Conservation (phyloP, 2,113 vertebrate species). For the Varanus komodoensis region DNA sequence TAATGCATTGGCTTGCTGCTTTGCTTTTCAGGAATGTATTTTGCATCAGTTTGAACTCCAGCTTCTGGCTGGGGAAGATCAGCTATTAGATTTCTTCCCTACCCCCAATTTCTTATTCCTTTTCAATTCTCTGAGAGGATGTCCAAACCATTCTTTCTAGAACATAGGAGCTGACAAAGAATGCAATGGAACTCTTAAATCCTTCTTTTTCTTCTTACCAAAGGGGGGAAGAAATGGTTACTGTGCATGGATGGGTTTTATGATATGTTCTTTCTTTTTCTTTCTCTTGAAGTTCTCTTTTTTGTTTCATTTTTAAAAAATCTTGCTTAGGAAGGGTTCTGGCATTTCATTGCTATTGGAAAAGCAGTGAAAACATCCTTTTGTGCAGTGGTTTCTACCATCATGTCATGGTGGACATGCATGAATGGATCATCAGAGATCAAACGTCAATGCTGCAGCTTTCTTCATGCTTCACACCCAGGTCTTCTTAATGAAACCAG, state of each 20-base stretch:
- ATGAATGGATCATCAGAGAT: background rate
- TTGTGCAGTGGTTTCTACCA: background rate
- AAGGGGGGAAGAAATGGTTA: too few species aligned
- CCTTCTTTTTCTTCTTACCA: too few species aligned
- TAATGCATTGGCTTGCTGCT: background rate
- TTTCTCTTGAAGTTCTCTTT: too few species aligned
- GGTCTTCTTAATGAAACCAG: background rate
- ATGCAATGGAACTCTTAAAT: too few species aligned
- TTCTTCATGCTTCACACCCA: background rate
- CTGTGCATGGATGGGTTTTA: too few species aligned
- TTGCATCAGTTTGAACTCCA: background rate
- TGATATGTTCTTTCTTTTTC: too few species aligned
- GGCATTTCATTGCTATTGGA: background rate
- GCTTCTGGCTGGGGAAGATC: background rate
- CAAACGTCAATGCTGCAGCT: background rate
- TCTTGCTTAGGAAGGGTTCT: too few species aligned
- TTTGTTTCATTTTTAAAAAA: too few species aligned
- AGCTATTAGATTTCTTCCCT: background rate
- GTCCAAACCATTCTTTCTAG: background rate
- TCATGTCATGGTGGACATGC: background rate
- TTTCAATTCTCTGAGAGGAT: background rate
- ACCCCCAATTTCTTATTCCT: background rate
- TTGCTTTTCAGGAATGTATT: slow-evolving; percentile 12
- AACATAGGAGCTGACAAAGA: too few species aligned
- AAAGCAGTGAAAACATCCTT: background rate